Base-by-base conservation (phyloP, 1,140 invertebrate genomes). In the Vanessa tameamea region DNA sequence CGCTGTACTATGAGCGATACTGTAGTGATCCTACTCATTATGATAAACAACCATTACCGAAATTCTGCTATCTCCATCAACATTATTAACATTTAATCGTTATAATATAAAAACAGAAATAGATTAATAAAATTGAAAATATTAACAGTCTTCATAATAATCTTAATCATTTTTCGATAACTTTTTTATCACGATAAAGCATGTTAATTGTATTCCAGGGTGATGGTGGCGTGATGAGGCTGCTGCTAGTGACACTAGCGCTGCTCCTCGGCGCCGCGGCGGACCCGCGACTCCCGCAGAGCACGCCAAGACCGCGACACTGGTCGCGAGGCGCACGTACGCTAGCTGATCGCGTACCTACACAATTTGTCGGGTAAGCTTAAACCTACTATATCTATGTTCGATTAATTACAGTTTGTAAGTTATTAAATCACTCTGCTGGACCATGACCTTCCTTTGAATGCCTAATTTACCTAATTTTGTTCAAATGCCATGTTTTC, bases 191-290 rank as follows among this genome's bases (percentile, higher is more conserved):
- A n/a, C 55, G 65, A 37, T 43, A 26, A 67, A 55, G 53, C 47
- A 65, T 51, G 47, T 26, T 48, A 14, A 9, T 1, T 31, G 43
- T 69, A 50, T 74, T 74, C 0, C 83, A 91, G 89, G 87, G 87
- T 90, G 87, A 90, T 90, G 89, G 88, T 87, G 84, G 81, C 85
- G 84, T 85, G 80, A 88, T 90, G 89, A 87, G 81, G 81, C 74
- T 79, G 81, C 81, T 82, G 82, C 78, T 84, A 79, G 31, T 87
- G 63, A 20, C 81, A 67, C 76, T 82, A 64, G 84, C 86, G 78
- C 75, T 84, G 81, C 69, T 73, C 71, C 79, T 80, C 82, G 80
- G 77, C 72, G 83, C 75, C 78, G 75, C 69, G 67, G 76, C 77
- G 61, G 88, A 89, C 61, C 82, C 83, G 31, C 83, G 82, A 47